Evolutionary conservation across 2,113 vertebrate species (phyloP).

Genomic region (Aplodontia rufa): DNA sequence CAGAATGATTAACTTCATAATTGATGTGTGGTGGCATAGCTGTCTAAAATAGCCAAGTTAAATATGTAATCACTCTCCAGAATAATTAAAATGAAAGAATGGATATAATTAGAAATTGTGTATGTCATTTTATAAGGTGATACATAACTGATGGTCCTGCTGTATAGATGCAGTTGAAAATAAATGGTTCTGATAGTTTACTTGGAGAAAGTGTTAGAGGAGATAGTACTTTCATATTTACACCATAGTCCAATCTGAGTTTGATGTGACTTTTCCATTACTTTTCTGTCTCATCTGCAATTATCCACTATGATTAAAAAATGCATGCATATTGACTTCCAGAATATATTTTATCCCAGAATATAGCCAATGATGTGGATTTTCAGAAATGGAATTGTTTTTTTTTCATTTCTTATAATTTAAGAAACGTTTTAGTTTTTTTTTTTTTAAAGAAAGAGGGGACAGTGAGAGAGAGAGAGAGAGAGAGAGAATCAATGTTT

Average conservation of each 20-base stretch:
- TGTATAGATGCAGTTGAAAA: neutral
- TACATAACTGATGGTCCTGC: neutral
- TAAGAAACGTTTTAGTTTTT: neutral
- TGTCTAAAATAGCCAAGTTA: conserved; percentile 66
- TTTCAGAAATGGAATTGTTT: conserved; percentile 11
- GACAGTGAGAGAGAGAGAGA: no score
- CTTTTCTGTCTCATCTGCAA: neutral
- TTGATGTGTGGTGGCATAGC: conserved; percentile 36
- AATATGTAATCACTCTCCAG: conserved; percentile 60
- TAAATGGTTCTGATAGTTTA: conserved; percentile 29
- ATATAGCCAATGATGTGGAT: neutral
- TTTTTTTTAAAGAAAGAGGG: no score
- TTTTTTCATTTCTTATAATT: conserved; percentile 5
- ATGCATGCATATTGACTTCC: neutral
- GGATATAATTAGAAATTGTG: conserved; percentile 56
- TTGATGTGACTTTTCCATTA: neutral
- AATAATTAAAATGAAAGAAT: conserved; percentile 64
- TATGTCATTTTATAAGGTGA: conserved; percentile 14
- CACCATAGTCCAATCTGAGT: neutral
- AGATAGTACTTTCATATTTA: neutral
- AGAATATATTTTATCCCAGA: neutral
- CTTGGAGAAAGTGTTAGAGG: neutral
- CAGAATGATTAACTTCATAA: conserved; percentile 71
- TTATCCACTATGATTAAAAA: neutral
- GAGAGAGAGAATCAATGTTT: no score